Percentiles rank a stretch among this genome's conserved stretches.
Evolutionary conservation across 2,888 invertebrate genomes (phyloP).

Genomic region (Lamellibrachia columna): DNA sequence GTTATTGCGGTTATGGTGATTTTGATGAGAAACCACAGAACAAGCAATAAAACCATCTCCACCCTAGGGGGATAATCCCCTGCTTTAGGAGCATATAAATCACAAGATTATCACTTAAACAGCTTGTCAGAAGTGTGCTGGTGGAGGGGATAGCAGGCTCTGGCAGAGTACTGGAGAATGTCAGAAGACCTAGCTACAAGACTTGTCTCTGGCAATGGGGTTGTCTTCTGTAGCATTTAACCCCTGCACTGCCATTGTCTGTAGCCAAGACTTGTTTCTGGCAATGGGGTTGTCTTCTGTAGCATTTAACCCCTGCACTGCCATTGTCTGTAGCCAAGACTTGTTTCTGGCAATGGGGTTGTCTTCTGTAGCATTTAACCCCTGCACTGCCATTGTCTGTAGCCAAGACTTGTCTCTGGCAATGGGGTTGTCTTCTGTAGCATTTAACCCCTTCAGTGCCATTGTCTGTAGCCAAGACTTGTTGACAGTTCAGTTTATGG

Average conservation of each 20-base stretch:
- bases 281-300: neutral
- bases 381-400: too few species aligned
- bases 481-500: neutral
- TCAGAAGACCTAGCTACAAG: neutral
- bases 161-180: neutral
- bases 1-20: neutral
- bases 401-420: too few species aligned
- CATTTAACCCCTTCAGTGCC: too few species aligned
- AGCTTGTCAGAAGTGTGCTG: neutral
- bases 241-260: too few species aligned
- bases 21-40: slow-evolving; percentile 1
- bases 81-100: neutral
- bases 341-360: neutral
- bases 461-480: too few species aligned
- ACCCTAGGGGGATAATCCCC: neutral
- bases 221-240: neutral
- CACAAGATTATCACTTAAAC: neutral
- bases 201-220: neutral
- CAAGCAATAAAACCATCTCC: slow-evolving; percentile 3
- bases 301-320: too few species aligned
- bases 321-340: neutral
- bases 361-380: too few species aligned
- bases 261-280: neutral
- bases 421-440: too few species aligned
- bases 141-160: neutral